Evolutionary conservation across 2,888 invertebrate genomes (phyloP).

Genomic region (Alitta virens): DNA sequence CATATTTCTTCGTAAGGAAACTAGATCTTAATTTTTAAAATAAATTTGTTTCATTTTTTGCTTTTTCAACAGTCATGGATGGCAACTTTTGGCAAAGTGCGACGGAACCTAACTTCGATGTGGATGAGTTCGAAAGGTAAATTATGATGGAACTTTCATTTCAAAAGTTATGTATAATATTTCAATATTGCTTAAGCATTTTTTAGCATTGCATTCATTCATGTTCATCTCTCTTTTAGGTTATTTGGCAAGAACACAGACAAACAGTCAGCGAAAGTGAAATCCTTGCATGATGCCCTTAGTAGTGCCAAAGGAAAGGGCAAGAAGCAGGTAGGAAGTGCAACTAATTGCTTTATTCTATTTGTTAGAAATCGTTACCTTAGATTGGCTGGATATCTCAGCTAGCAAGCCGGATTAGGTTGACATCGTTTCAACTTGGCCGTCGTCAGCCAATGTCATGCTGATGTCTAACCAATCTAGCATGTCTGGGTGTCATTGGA

Average conservation of each 20-base stretch:
- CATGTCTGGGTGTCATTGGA: too few species aligned
- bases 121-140: constrained; percentile 48
- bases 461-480: too few species aligned
- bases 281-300: constrained; percentile 20
- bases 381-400: too few species aligned
- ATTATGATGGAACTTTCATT: not conserved
- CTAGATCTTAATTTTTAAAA: too few species aligned
- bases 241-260: constrained; percentile 18
- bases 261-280: constrained; percentile 5
- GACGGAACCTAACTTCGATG: constrained; percentile 44
- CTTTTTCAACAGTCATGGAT: not conserved
- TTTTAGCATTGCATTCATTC: not conserved
- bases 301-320: constrained; percentile 11
- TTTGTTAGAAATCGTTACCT: too few species aligned
- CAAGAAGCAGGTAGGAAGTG: constrained; percentile 6
- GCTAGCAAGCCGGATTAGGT: too few species aligned
- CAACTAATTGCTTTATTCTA: too few species aligned
- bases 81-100: constrained; percentile 45
- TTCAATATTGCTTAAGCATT: too few species aligned
- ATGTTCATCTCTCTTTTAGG: constrained; percentile 2
- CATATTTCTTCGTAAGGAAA: too few species aligned
- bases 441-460: too few species aligned
- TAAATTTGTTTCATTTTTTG: not conserved
- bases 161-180: not conserved
- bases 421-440: too few species aligned